Conservation (phyloP, 2,888 invertebrate genomes). For the Fissipunctia ypsillon region DNA sequence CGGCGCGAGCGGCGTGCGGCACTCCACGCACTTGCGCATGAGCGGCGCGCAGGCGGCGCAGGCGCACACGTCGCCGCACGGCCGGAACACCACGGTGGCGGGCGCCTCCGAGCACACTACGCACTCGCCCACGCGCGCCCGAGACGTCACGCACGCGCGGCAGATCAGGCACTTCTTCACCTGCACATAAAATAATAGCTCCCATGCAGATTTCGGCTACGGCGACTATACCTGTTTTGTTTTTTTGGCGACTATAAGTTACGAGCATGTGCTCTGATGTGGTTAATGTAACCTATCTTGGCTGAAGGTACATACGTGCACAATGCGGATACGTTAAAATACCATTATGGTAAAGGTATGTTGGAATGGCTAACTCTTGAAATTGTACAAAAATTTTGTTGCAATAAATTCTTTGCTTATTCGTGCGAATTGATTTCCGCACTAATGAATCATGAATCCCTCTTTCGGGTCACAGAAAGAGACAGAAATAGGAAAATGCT, state of each 20-base stretch:
- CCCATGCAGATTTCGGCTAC: background rate
- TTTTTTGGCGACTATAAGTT: background rate
- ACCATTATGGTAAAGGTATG: background rate
- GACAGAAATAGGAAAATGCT: background rate
- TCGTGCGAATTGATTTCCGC: background rate
- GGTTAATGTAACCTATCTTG: background rate
- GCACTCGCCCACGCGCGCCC: conserved; percentile 96
- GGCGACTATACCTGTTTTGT: background rate
- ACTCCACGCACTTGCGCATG: conserved; percentile 99
- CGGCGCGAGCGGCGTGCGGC: conserved; percentile 94
- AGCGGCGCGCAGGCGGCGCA: conserved; percentile 96
- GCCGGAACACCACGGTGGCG: conserved; percentile 97
- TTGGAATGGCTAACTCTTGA: background rate
- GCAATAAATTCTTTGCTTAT: background rate
- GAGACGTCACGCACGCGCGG: conserved; percentile 81
- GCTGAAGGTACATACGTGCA: background rate
- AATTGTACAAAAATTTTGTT: background rate
- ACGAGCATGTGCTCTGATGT: background rate
- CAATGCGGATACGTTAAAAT: background rate
- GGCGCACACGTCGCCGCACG: conserved; percentile 98
- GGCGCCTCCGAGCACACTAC: conserved; percentile 98
- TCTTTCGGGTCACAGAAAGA: background rate
- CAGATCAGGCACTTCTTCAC: conserved; percentile 99
- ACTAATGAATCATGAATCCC: background rate
- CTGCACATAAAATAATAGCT: conserved; percentile 65